Conservation (phyloP, 2,888 invertebrate genomes). For the Endotricha flammealis region DNA sequence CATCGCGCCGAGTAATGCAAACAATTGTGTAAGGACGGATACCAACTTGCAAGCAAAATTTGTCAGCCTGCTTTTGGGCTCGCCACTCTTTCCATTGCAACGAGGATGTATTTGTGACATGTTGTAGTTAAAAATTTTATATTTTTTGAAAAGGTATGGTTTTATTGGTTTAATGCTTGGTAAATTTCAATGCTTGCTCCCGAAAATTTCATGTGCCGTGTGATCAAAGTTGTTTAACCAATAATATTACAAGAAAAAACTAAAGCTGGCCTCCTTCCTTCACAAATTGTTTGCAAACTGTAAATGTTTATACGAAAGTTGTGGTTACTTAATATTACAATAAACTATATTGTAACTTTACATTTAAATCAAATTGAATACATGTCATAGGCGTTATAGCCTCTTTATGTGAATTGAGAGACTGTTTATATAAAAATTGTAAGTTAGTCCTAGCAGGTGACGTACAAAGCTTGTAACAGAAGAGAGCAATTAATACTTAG, state of each 20-base stretch:
- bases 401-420: conserved; percentile 17
- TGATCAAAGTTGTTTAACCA: conserved; percentile 45
- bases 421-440: conserved; percentile 17
- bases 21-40: conserved; percentile 79
- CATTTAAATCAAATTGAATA: conserved; percentile 14
- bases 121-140: conserved; percentile 73
- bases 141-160: conserved; percentile 73
- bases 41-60: conserved; percentile 64
- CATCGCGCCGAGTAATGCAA: conserved; percentile 59
- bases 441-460: conserved; percentile 25
- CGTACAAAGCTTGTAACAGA: conserved; percentile 3
- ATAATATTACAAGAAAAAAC: conserved; percentile 39
- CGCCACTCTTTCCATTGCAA: conserved; percentile 43
- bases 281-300: conserved; percentile 93
- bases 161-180: conserved; percentile 72
- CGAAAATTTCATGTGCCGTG: conserved; percentile 44
- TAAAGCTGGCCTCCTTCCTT: conserved; percentile 86
- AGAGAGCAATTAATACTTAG: not conserved
- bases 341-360: conserved; percentile 1
- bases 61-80: conserved; percentile 42
- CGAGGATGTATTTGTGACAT: conserved; percentile 71
- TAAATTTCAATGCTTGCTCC: conserved; percentile 67
- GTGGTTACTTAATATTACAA: conserved; percentile 10
- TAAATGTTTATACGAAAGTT: conserved; percentile 29
- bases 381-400: conserved; percentile 20